Percentiles rank a stretch among this genome's conserved stretches.
Evolutionary conservation across 2,797 vertebrate genomes (phyloP).

Genomic region (Heterohyrax brucei): DNA sequence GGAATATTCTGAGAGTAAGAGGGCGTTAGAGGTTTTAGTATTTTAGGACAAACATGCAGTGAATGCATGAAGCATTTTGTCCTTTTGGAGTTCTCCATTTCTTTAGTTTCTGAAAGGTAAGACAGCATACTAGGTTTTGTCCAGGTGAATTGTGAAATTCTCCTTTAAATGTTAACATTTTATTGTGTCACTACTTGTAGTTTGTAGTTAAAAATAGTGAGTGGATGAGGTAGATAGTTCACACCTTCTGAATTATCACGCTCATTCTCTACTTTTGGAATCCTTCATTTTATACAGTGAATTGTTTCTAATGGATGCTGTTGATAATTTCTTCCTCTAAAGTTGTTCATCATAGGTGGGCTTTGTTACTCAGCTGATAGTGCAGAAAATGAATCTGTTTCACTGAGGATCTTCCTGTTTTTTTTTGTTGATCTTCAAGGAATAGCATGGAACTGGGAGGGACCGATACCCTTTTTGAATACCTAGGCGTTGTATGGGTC

Average conservation of each 20-base stretch:
- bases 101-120: conserved; percentile 15
- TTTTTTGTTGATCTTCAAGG: too few species aligned
- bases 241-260: neutral
- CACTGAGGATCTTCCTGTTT: neutral
- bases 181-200: neutral
- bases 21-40: neutral
- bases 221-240: neutral
- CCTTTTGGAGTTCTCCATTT: neutral
- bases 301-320: neutral
- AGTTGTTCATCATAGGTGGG: neutral
- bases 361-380: neutral
- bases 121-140: neutral
- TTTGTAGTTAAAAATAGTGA: neutral
- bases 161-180: neutral
- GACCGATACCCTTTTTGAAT: neutral
- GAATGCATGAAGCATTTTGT: neutral
- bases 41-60: conserved; percentile 39
- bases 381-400: neutral
- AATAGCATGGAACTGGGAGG: neutral
- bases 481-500: neutral
- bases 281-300: neutral
- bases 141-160: neutral
- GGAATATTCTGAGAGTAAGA: neutral
- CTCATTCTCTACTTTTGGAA: neutral
- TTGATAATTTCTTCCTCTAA: neutral